These are phyloP conservation scores for Sylvicola cinctus DNA, from an alignment of 2,888 invertebrate species.

Conservation along the genomic window DNA sequence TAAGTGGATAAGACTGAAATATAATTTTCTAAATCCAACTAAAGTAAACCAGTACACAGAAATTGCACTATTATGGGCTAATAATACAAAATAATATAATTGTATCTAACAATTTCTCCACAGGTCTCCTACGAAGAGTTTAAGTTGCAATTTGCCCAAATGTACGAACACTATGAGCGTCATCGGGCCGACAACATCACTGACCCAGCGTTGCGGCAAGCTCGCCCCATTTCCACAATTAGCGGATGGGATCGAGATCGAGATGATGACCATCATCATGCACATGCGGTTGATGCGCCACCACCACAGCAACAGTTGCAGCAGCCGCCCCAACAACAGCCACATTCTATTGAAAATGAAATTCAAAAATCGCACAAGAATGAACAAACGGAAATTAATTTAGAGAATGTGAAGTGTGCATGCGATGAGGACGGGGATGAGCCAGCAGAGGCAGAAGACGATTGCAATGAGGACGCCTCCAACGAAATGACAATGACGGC, in stretches of 20 bases:
- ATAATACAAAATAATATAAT: too few species aligned
- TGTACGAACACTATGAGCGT: conserved; percentile 91
- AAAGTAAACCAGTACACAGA: too few species aligned
- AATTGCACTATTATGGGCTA: too few species aligned
- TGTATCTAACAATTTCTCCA: conserved; percentile 8
- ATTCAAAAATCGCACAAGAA: conserved; percentile 10
- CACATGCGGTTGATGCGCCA: conserved; percentile 2
- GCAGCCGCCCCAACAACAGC: conserved; percentile 16
- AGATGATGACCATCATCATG: conserved; percentile 12
- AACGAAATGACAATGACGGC: conserved; percentile 7
- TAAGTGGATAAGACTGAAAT: too few species aligned
- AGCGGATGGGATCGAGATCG: conserved; percentile 75
- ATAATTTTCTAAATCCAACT: too few species aligned
- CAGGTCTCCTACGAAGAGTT: conserved; percentile 96
- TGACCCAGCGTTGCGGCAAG: conserved; percentile 80
- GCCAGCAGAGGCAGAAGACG: conserved; percentile 7
- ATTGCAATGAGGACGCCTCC: conserved; percentile 12
- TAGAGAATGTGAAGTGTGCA: conserved; percentile 12
- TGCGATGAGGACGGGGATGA: conserved; percentile 11
- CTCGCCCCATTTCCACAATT: conserved; percentile 87
- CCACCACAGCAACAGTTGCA: conserved; percentile 15
- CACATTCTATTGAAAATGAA: conserved; percentile 20
- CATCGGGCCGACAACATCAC: conserved; percentile 88
- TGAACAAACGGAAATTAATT: conserved; percentile 10
- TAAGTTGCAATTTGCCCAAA: conserved; percentile 89